Percentiles rank a stretch among this genome's conserved stretches.
These are phyloP conservation scores for Pectinophora gossypiella DNA, from an alignment of 1,140 invertebrate genomes.

Conservation along the genomic window DNA sequence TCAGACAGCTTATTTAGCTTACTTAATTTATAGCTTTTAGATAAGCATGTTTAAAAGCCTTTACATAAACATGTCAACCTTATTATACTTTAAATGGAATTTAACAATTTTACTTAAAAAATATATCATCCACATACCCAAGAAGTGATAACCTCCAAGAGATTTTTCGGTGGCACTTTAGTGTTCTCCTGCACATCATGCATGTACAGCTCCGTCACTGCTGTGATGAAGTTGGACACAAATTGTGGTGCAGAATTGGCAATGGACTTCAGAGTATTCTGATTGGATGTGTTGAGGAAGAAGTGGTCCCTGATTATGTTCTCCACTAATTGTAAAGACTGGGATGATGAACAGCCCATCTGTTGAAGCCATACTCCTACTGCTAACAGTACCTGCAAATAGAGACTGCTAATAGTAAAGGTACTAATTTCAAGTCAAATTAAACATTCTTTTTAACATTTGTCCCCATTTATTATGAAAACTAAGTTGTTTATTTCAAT, in stretches of 20 bases:
- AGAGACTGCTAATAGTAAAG: too few relatives aligned
- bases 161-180: slow-evolving; percentile 75
- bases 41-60: too few relatives aligned
- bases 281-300: slow-evolving; percentile 80
- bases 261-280: slow-evolving; percentile 79
- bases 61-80: too few relatives aligned
- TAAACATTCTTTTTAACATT: too few relatives aligned
- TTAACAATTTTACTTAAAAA: too few relatives aligned
- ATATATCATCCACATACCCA: slow-evolving; percentile 73
- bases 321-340: slow-evolving; percentile 82
- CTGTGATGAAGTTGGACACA: slow-evolving; percentile 87
- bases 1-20: too few relatives aligned
- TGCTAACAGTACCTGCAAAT: slow-evolving; percentile 78
- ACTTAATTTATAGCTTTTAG: too few relatives aligned
- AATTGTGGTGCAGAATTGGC: slow-evolving; percentile 85
- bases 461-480: too few relatives aligned
- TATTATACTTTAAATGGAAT: too few relatives aligned
- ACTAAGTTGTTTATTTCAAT: too few relatives aligned
- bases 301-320: slow-evolving; percentile 88
- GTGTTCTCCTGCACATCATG: slow-evolving; percentile 55
- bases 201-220: slow-evolving; percentile 86
- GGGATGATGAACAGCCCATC: slow-evolving; percentile 83
- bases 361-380: slow-evolving; percentile 92
- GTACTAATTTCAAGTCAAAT: too few relatives aligned
- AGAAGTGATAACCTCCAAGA: slow-evolving; percentile 79